Base-by-base conservation (phyloP, 2,113 vertebrate species). In the Eira barbara region DNA sequence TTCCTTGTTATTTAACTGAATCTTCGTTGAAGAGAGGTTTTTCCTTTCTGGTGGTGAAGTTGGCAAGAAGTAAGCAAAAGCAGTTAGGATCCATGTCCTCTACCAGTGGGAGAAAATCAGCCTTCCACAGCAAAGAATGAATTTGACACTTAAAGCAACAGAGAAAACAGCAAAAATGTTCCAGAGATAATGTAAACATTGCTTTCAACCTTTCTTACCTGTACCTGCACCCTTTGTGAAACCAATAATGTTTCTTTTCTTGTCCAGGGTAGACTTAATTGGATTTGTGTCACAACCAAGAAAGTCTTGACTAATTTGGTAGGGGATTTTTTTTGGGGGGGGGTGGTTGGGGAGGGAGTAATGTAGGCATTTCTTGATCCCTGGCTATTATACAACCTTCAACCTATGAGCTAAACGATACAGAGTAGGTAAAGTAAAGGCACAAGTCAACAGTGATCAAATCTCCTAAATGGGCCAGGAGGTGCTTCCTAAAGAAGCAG, bases 261-360 rank as follows among this genome's bases (percentile, higher is more conserved):
- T 34, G 86, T 96, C 52, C 76, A 36, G 17, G 63, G 34, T 78
- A 91, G 36, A 94, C 21, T 78, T 94, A 49, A 82, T 89, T 94
- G 92, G 79, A 88, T 96, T 97, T 94, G 74, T 93, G 83, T 92
- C 73, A 20, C 65, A 93, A 63, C 88, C 23, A 69, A 73, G 79
- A 21, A 47, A 96, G 67, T 82, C 42, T 85, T 91, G 76, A 84
- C 57, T 89, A 63, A 90, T 45, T 55, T 89, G 74, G 39, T n/a
- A 78, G 34, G 15, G 73, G 69, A 87, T 80, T 71, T n/a, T 57
- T 59, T 90, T 18, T 52, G 92, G 21, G 79, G 52, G 23, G 42
- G 7, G 31, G 39, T 4, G 13, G n/a, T n/a, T n/a, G n/a, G n/a
- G n/a, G n/a, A n/a, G n/a, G n/a, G n/a, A 17, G 17, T 55, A 52